Conservation (phyloP, 2,888 invertebrate species). For the Chaetoderma sp. region DNA sequence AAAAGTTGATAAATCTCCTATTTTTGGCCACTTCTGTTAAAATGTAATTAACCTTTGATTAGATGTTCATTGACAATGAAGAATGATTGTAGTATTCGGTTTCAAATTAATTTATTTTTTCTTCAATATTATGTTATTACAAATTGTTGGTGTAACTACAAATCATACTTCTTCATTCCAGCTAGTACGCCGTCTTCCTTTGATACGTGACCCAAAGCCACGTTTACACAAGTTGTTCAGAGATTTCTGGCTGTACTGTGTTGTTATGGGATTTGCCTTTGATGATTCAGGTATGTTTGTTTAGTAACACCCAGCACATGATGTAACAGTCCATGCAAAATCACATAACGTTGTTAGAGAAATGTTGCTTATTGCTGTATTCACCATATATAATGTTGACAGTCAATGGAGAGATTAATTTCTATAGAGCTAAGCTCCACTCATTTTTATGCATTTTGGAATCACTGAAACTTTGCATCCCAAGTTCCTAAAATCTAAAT, state of each 20-base stretch:
- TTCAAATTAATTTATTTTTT: too few species aligned
- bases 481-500: too few species aligned
- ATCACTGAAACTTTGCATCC: too few species aligned
- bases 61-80: background rate
- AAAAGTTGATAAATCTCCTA: background rate
- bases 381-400: too few species aligned
- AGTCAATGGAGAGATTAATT: too few species aligned
- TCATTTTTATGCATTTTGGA: too few species aligned
- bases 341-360: background rate
- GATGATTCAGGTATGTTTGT: constrained; percentile 71
- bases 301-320: constrained; percentile 1
- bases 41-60: background rate
- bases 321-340: background rate
- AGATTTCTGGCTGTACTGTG: constrained; percentile 99
- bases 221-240: constrained; percentile 95
- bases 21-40: background rate
- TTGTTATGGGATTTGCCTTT: constrained; percentile 97
- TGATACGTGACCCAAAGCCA: constrained; percentile 84
- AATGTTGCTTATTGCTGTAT: background rate
- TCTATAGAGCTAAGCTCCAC: too few species aligned
- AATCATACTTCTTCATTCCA: too few species aligned
- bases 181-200: constrained; percentile 85
- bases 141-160: too few species aligned
- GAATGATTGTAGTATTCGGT: background rate
- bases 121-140: too few species aligned